Conservation (phyloP, 2,888 invertebrate species). For the Microctonus hyperodae region DNA sequence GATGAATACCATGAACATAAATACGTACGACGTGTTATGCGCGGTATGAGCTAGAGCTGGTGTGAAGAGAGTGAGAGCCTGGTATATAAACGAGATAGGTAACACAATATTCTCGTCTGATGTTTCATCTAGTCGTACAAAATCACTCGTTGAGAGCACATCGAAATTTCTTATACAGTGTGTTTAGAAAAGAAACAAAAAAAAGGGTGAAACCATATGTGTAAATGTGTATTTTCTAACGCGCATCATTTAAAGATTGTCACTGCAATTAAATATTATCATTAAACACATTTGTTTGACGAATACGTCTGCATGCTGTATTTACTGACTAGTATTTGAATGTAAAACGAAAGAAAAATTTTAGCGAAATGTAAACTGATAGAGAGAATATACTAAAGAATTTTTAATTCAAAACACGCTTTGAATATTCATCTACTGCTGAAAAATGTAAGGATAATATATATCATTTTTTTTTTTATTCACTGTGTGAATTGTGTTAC, state of each 20-base stretch:
- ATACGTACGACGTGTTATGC: slow-evolving; percentile 25
- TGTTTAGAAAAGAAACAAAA: too few relatives aligned
- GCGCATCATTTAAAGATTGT: background rate
- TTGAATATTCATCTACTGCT: background rate
- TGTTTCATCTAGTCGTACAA: slow-evolving; percentile 42
- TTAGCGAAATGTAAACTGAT: too few relatives aligned
- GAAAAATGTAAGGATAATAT: background rate
- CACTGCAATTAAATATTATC: background rate
- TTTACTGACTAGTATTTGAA: background rate
- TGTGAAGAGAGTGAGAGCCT: slow-evolving; percentile 8
- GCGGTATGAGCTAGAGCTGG: slow-evolving; percentile 27
- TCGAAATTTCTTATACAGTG: too few relatives aligned
- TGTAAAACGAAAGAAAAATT: background rate
- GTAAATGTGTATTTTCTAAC: background rate
- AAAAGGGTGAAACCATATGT: slow-evolving; percentile 9
- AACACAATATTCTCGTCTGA: slow-evolving; percentile 34
- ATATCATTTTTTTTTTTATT: background rate
- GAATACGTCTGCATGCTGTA: background rate
- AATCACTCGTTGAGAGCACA: slow-evolving; percentile 42
- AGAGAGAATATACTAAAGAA: too few relatives aligned
- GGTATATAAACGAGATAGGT: slow-evolving; percentile 35
- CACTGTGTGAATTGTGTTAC: background rate
- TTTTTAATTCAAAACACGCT: background rate
- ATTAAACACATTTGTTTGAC: background rate
- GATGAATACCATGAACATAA: slow-evolving; percentile 21